Evolutionary conservation across 2,797 vertebrate genomes (phyloP).

Genomic region (Sebastes kiyomatsui): DNA sequence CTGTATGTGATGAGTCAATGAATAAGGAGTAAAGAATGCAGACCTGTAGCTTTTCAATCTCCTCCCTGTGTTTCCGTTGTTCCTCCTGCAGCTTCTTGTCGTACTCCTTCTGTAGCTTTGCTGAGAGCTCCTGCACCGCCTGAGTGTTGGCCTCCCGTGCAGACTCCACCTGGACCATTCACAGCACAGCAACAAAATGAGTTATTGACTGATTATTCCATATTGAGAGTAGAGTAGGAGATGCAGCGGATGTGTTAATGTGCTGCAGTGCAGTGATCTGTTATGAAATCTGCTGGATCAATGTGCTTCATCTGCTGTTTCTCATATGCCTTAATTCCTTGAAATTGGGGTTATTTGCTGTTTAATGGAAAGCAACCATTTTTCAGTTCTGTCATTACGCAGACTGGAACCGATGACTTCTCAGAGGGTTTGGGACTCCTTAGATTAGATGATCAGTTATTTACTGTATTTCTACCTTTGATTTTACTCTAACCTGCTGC

Average conservation of each 20-base stretch:
- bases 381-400: fast-evolving
- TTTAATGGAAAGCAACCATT: neutral
- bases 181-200: constrained; percentile 35
- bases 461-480: too few relatives aligned
- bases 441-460: too few relatives aligned
- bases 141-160: constrained; percentile 87
- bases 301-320: neutral
- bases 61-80: constrained; percentile 86
- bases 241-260: constrained; percentile 1
- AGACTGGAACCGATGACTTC: too few relatives aligned
- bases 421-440: too few relatives aligned
- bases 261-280: neutral
- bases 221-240: neutral
- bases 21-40: constrained; percentile 46
- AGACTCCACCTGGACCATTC: constrained; percentile 86
- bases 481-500: too few relatives aligned
- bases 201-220: constrained; percentile 27
- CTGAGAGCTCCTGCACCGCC: constrained; percentile 89
- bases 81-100: constrained; percentile 89
- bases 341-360: neutral
- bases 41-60: constrained; percentile 92
- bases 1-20: neutral
- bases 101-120: constrained; percentile 87
- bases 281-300: neutral
- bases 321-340: neutral